A percentile compares a stretch with the other conserved stretches of the same genome.
Conservation (phyloP, 2,113 vertebrate species). For the Triplophysa dalaica region DNA sequence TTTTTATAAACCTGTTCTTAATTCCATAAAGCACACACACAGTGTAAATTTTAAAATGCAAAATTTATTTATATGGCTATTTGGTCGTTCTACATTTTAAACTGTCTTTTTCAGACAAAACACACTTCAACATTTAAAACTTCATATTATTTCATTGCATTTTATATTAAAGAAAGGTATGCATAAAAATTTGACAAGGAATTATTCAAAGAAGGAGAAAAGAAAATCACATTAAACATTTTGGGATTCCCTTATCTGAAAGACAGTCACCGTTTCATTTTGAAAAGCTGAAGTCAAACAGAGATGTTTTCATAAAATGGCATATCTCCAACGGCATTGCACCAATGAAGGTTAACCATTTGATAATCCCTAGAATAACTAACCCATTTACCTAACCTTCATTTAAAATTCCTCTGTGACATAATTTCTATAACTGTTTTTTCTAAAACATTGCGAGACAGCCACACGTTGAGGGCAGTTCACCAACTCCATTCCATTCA, state of each 20-base stretch:
- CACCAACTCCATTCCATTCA: constrained; percentile 48
- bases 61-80: constrained; percentile 71
- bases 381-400: constrained; percentile 45
- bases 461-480: constrained; percentile 23
- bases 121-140: constrained; percentile 68
- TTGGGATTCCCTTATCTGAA: constrained; percentile 64
- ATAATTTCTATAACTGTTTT: background rate
- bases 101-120: constrained; percentile 51
- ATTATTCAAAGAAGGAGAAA: constrained; percentile 13
- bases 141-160: constrained; percentile 71
- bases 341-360: constrained; percentile 13
- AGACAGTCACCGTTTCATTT: constrained; percentile 39
- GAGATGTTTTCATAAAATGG: constrained; percentile 37
- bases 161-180: constrained; percentile 65
- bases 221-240: constrained; percentile 69
- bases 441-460: constrained; percentile 34
- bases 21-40: background rate
- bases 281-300: constrained; percentile 47
- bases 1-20: background rate
- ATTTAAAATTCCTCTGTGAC: constrained; percentile 52
- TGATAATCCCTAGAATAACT: constrained; percentile 25
- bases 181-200: constrained; percentile 38
- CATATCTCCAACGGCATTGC: constrained; percentile 40
- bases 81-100: constrained; percentile 66
- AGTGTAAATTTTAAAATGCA: constrained; percentile 66